phyloP scores from a whole-genome alignment of 2,113 vertebrate species.

The Bubo scandiacus region DNA sequence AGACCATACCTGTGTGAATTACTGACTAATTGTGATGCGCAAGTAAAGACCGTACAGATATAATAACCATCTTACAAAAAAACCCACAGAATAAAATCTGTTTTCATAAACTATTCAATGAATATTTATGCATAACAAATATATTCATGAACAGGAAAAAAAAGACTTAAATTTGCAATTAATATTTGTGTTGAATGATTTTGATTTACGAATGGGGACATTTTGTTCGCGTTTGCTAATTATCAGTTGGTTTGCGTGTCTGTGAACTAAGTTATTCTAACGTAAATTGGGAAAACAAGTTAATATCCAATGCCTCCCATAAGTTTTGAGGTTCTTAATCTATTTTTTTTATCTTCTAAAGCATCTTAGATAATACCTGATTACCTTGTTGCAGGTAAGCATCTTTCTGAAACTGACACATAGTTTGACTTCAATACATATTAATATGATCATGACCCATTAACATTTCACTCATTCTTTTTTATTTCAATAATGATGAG shows the following conservation, averaged over 20 bases:
- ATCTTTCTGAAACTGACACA: background rate
- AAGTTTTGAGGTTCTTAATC: background rate
- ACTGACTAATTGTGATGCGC: background rate
- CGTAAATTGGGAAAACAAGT: background rate
- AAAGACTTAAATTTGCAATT: conserved; percentile 47
- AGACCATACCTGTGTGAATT: background rate
- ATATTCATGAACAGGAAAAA: conserved; percentile 12
- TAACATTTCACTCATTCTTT: background rate
- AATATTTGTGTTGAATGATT: conserved; percentile 41
- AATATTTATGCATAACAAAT: conserved; percentile 45
- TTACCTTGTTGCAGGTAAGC: background rate
- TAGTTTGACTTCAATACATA: background rate
- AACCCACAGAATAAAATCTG: background rate
- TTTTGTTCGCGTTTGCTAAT: conserved; percentile 39
- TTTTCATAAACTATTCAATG: conserved; percentile 2
- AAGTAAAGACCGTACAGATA: background rate
- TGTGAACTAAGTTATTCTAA: background rate
- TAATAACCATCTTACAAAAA: background rate
- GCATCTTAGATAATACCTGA: background rate
- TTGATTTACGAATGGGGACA: background rate
- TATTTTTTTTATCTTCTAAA: background rate
- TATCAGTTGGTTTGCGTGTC: background rate
- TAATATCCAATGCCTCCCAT: background rate
- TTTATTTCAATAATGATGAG: background rate
- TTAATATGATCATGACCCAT: background rate